Base-by-base conservation (phyloP, 2,888 invertebrate genomes). In the Chymomyza caudatula region DNA sequence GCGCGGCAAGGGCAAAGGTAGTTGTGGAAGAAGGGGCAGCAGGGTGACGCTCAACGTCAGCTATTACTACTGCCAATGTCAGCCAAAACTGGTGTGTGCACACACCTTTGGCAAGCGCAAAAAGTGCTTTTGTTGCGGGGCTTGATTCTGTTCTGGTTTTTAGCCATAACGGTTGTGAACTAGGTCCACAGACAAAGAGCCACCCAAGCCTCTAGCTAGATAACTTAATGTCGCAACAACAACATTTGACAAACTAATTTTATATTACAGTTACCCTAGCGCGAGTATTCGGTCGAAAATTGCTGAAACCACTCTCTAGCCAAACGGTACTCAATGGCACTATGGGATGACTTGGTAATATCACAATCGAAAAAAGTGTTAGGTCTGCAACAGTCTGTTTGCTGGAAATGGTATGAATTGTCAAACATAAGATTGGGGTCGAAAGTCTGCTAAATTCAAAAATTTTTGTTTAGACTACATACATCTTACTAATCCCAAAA, bases 11-110 rank as follows among this genome's bases (percentile, higher is more conserved):
- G 29, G 29, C 29, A 37, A 11, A 37, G 29, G 11, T 11, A 2
- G 25, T 25, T 25, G 29, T 37, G 29, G 29, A 37, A 11, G 0
- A 11, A 11, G 29, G 29, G 6, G 47, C 43, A 11, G 13, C 43
- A 43, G 47, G 17, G 37, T 37, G n/a, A n/a, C n/a, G n/a, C n/a
- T n/a, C 47, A 56, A 52, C 42, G 60, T 13, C 42, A 44, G 52
- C 69, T 64, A 53, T 57, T 64, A 58, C 61, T 64, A 53, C 60
- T 64, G 61, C 61, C 65, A 65, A 70, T 65, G 70, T 65, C 67
- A 60, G 56, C 37, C 54, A 37, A 37, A 37, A 37, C 11, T 37
- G 29, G 8, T 37, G 29, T 37, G 29, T 37, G 29, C 29, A 37
- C 29, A 37, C 47, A 47, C 47, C 29, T 37, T 37, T 37, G 29